These are phyloP conservation scores for Ptilorrhoa leucosticta DNA, from an alignment of 2,113 vertebrate species.

Conservation along the genomic window DNA sequence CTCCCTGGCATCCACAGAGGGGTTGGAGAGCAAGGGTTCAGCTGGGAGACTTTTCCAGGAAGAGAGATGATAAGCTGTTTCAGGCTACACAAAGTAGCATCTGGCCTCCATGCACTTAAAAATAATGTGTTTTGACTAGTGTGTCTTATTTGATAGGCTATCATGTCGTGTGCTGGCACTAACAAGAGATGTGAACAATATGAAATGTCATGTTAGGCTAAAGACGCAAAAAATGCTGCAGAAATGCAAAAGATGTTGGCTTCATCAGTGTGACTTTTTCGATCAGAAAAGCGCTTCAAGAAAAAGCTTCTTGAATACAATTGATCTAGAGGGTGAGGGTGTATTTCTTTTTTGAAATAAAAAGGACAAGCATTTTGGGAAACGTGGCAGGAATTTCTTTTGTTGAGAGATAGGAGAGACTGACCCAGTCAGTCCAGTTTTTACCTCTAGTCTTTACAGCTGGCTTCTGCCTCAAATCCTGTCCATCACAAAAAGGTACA, in stretches of 20 bases:
- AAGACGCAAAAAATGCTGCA: neutral
- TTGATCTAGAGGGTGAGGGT: neutral
- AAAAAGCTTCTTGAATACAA: neutral
- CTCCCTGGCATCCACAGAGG: neutral
- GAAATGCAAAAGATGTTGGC: conserved; percentile 16
- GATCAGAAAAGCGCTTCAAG: neutral
- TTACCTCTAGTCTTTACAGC: neutral
- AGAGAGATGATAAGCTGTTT: neutral
- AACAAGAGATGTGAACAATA: conserved; percentile 43
- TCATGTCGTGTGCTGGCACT: conserved; percentile 37
- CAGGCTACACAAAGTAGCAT: neutral
- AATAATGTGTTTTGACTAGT: conserved; percentile 48
- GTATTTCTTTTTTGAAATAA: neutral
- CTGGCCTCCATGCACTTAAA: neutral
- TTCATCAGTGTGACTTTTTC: neutral
- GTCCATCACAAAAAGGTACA: neutral
- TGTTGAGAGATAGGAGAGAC: neutral
- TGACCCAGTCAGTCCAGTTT: neutral
- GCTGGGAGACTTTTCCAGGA: neutral
- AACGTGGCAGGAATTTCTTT: neutral
- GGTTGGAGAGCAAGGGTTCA: neutral
- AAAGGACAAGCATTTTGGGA: neutral
- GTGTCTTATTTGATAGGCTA: conserved; percentile 13
- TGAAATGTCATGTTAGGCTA: conserved; percentile 31
- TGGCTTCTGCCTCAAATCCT: neutral